Evolutionary conservation across 2,888 invertebrate genomes (phyloP).

Genomic region (Ormia ochracea): DNA sequence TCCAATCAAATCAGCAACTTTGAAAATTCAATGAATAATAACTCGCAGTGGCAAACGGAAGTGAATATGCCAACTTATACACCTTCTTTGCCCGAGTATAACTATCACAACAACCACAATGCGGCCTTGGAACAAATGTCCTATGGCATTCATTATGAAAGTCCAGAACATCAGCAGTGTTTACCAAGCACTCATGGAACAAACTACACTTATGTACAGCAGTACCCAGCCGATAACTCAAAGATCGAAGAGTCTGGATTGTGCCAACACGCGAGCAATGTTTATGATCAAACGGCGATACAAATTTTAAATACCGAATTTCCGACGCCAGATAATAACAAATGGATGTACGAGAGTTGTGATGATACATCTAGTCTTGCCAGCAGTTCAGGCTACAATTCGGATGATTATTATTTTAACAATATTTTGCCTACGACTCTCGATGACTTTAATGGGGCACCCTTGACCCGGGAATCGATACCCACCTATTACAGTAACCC

Average conservation of each 20-base stretch:
- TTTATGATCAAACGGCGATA: constrained; percentile 24
- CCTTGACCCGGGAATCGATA: constrained; percentile 52
- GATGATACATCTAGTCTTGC: constrained; percentile 76
- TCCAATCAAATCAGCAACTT: background rate
- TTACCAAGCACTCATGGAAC: constrained; percentile 39
- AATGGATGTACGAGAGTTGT: constrained; percentile 73
- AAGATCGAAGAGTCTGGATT: constrained; percentile 42
- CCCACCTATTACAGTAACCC: constrained; percentile 20
- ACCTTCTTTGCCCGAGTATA: constrained; percentile 23
- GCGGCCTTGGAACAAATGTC: constrained; percentile 34
- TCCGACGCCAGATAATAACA: constrained; percentile 48
- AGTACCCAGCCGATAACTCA: constrained; percentile 40
- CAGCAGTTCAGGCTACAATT: constrained; percentile 73
- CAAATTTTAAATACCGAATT: constrained; percentile 27
- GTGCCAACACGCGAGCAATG: constrained; percentile 15
- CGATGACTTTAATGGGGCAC: constrained; percentile 45
- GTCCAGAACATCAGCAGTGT: background rate
- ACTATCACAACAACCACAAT: constrained; percentile 22
- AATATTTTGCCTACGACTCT: constrained; percentile 60
- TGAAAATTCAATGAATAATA: background rate
- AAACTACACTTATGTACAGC: constrained; percentile 64
- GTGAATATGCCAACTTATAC: constrained; percentile 9
- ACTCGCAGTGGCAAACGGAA: constrained; percentile 41
- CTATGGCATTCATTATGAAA: constrained; percentile 46
- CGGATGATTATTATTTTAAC: constrained; percentile 73